Conservation (phyloP, 2,797 vertebrate species). For the Dryobates pubescens region DNA sequence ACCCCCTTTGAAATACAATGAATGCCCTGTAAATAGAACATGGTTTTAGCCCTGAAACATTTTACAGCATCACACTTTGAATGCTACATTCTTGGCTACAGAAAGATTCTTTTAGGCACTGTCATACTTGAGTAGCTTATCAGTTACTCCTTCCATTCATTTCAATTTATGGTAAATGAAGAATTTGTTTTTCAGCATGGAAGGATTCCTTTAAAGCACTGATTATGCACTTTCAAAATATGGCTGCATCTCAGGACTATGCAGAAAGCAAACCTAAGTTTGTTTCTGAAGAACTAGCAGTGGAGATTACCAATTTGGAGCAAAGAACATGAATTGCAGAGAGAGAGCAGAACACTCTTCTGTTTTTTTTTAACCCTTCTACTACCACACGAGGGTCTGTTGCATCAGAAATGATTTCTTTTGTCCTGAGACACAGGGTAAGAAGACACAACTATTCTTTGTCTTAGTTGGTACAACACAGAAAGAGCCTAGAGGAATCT, state of each 20-base stretch:
- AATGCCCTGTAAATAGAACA: neutral
- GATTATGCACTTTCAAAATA: neutral
- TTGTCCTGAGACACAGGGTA: neutral
- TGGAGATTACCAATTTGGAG: neutral
- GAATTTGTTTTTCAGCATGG: neutral
- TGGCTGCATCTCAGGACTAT: neutral
- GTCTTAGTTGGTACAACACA: neutral
- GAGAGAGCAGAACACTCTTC: neutral
- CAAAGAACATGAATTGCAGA: neutral
- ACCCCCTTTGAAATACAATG: neutral
- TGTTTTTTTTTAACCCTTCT: conserved; percentile 10
- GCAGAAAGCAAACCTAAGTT: neutral
- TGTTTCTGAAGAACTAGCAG: neutral
- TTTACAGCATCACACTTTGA: neutral
- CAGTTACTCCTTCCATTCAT: neutral
- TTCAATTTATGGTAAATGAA: neutral
- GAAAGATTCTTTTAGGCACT: neutral
- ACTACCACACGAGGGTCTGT: neutral
- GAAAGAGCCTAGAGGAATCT: neutral
- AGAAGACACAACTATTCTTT: neutral
- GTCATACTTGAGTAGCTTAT: neutral
- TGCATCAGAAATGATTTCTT: neutral
- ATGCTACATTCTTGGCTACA: neutral
- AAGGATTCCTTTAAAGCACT: conserved; percentile 6
- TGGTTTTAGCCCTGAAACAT: neutral